Evolutionary conservation across 2,888 invertebrate species (phyloP), one percentile per base, ranked within the genome.

Genomic region (Tachina fera): DNA sequence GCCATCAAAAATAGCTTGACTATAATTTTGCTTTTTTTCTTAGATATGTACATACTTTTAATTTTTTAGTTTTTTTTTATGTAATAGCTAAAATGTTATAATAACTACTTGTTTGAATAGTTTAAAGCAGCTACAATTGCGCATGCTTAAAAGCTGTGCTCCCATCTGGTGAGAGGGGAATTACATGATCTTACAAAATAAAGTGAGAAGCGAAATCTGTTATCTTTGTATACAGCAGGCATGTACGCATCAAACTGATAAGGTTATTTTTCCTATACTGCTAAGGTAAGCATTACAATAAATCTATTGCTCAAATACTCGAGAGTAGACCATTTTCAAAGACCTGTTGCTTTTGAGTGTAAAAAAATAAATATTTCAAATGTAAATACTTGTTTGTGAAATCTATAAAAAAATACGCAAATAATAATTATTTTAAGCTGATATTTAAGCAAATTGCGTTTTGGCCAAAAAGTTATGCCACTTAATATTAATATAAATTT

Each of bases 21-120:
- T 39, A 16, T n/a, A 67, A 10, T 51, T 68, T n/a, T 49, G 13
- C 6, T 19, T 47, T 19, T 47, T 65, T 47, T 8, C 22, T 22
- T 47, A 68, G 13, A 68, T 53, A 70, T 11, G 41, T n/a, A n/a
- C 53, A 53, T 68, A 41, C 11, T 39, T 68, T 68, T 41, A 11
- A 49, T 47, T 49, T 47, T 65, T 9, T 19, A 31, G 31, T n/a
- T 31, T 65, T n/a, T 31, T 65, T 14, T 9, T 60, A 63, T 19
- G 68, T 53, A 68, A 68, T 68, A 68, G 19, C 14, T 43, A 19
- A 70, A 70, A 14, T 43, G 53, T 56, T 53, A 53, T 47, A 51
- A 53, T 9, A 14, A 51, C 41, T 61, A 16, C 67, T 47, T 43
- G 61, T 63, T 45, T 39, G 11, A 11, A 43, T 1, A 31, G 31